phyloP scores from a whole-genome alignment of 2,113 vertebrate species.

The Taxidea taxus region DNA sequence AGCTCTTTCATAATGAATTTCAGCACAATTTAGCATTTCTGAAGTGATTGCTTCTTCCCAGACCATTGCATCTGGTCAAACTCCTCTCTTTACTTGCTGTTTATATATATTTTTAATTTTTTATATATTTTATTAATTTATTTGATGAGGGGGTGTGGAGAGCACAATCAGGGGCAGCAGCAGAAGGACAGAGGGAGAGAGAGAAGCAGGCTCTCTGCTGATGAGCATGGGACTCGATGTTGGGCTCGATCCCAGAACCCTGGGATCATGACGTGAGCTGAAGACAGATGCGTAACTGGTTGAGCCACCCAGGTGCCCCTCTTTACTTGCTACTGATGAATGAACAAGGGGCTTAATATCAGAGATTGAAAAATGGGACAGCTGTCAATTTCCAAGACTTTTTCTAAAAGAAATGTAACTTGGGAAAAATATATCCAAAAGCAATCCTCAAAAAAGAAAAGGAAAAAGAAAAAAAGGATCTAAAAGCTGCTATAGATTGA shows the following conservation, averaged over 20 bases:
- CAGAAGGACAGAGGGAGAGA: too few relatives aligned
- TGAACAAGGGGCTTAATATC: not conserved
- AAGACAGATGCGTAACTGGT: not conserved
- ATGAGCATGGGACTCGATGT: too few relatives aligned
- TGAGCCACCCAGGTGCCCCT: not conserved
- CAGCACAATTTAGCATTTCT: not conserved
- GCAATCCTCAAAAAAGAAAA: not conserved
- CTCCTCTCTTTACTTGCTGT: not conserved
- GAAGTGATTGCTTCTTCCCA: not conserved
- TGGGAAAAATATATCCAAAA: not conserved
- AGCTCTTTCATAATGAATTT: slow-evolving; percentile 34
- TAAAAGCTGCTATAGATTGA: not conserved
- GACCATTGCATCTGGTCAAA: not conserved
- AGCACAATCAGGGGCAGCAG: too few relatives aligned
- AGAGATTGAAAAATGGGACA: not conserved
- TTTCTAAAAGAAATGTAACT: not conserved
- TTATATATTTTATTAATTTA: too few relatives aligned
- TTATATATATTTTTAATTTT: too few relatives aligned
- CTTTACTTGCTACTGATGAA: not conserved
- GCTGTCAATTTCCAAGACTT: not conserved
- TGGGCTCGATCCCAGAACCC: too few relatives aligned
- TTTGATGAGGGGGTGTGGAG: too few relatives aligned
- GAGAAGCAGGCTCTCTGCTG: too few relatives aligned
- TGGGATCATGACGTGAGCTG: too few relatives aligned
- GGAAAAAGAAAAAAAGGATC: not conserved